Evolutionary conservation across 1,140 invertebrate genomes (phyloP).

Genomic region (Plectus sambesii): DNA sequence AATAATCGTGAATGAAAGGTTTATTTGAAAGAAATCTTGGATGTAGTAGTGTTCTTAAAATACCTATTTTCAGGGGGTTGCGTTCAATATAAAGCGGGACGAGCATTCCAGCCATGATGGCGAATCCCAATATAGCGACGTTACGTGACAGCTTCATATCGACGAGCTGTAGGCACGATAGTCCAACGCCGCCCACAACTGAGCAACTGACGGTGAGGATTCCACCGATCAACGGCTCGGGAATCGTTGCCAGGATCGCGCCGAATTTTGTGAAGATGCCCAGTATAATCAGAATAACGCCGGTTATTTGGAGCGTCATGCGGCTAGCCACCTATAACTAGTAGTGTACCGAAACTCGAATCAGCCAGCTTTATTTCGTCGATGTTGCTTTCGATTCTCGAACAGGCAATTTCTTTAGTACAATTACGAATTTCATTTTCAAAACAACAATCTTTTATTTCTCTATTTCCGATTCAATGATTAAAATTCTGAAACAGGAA

Average conservation of each 20-base stretch:
- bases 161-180: slow-evolving; percentile 44
- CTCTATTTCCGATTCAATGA: not conserved
- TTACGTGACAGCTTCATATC: slow-evolving; percentile 41
- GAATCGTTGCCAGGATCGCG: slow-evolving; percentile 18
- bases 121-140: slow-evolving; percentile 43
- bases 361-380: too few relatives aligned
- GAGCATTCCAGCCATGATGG: slow-evolving; percentile 44
- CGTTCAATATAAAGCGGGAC: slow-evolving; percentile 31
- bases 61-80: slow-evolving; percentile 13
- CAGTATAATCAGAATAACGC: slow-evolving; percentile 17
- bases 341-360: too few relatives aligned
- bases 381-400: too few relatives aligned
- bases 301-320: slow-evolving; percentile 16
- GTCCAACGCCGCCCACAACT: slow-evolving; percentile 43
- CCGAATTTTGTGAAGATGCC: slow-evolving; percentile 22
- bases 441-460: slow-evolving; percentile 2
- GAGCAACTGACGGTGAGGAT: slow-evolving; percentile 17
- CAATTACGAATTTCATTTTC: too few relatives aligned
- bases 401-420: too few relatives aligned
- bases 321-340: slow-evolving; percentile 16
- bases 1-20: too few relatives aligned
- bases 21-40: too few relatives aligned
- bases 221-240: slow-evolving; percentile 19
- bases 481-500: slow-evolving; percentile 30
- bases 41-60: too few relatives aligned